These are phyloP conservation scores for Mastomys natalensis DNA, from an alignment of 2,113 vertebrate species.

Conservation along the genomic window DNA sequence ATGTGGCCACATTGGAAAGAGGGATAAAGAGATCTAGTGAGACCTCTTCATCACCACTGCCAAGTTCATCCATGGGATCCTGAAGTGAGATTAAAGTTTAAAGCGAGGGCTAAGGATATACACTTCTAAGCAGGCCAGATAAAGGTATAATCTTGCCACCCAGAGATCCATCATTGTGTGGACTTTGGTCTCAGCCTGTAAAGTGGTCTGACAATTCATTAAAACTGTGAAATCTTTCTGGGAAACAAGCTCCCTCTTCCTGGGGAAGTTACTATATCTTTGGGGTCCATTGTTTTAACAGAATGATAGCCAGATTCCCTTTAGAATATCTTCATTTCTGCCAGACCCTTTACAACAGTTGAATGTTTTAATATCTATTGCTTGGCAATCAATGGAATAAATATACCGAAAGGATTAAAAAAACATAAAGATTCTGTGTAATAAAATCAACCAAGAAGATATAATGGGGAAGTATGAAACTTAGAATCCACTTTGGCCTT, in stretches of 20 bases:
- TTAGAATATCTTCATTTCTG: neutral
- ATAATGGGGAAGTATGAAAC: neutral
- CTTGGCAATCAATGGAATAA: neutral
- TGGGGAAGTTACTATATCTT: neutral
- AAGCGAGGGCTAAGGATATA: neutral
- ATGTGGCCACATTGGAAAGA: neutral
- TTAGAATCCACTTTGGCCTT: neutral
- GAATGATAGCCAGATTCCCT: neutral
- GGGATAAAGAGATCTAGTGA: neutral
- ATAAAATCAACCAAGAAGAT: neutral
- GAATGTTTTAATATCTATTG: neutral
- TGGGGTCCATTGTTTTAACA: neutral
- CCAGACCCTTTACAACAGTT: neutral
- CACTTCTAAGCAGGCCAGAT: neutral
- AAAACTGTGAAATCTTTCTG: neutral
- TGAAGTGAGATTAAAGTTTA: neutral
- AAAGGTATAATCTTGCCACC: neutral
- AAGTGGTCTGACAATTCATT: neutral
- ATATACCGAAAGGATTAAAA: neutral
- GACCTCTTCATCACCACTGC: neutral
- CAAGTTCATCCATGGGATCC: neutral
- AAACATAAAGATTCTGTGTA: constrained; percentile 1
- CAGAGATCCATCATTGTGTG: neutral
- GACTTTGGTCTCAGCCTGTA: neutral
- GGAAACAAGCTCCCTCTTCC: neutral